Conservation (phyloP, 2,888 invertebrate species). For the Entomobrya proxima region DNA sequence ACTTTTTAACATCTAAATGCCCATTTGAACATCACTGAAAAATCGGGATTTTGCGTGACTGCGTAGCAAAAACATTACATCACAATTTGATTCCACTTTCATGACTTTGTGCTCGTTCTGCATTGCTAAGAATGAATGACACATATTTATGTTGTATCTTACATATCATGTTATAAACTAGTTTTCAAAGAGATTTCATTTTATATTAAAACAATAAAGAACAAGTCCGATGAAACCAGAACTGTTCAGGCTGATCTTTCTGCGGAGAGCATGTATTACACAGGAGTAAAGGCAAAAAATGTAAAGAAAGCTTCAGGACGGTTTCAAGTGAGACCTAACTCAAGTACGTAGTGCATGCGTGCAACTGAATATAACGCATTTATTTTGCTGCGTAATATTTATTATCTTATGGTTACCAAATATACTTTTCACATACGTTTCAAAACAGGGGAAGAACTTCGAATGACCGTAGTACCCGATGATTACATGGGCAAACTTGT, state of each 20-base stretch:
- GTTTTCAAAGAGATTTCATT: constrained; percentile 48
- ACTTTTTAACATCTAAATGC: not conserved
- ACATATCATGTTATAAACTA: not conserved
- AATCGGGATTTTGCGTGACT: not conserved
- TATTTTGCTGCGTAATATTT: no score
- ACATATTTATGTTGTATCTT: no score
- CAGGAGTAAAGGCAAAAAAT: constrained; percentile 84
- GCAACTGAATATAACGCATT: no score
- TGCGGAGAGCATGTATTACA: constrained; percentile 86
- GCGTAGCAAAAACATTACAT: not conserved
- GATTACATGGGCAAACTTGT: constrained; percentile 88
- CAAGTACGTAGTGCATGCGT: constrained; percentile 80
- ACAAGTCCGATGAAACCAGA: constrained; percentile 78
- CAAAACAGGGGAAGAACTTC: constrained; percentile 80
- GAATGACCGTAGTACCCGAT: constrained; percentile 81
- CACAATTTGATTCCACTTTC: not conserved
- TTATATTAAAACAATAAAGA: constrained; percentile 75
- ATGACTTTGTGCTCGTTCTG: not conserved
- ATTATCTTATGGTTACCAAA: no score
- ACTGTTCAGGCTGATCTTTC: constrained; percentile 84
- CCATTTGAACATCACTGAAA: not conserved
- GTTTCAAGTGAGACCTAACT: constrained; percentile 82
- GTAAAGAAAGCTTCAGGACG: constrained; percentile 84
- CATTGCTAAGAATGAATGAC: not conserved
- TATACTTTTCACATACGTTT: no score